Percentiles rank a stretch among this genome's conserved stretches.
These are phyloP conservation scores for Anagyrus pseudococci DNA, from an alignment of 2,888 invertebrate species.

Conservation along the genomic window DNA sequence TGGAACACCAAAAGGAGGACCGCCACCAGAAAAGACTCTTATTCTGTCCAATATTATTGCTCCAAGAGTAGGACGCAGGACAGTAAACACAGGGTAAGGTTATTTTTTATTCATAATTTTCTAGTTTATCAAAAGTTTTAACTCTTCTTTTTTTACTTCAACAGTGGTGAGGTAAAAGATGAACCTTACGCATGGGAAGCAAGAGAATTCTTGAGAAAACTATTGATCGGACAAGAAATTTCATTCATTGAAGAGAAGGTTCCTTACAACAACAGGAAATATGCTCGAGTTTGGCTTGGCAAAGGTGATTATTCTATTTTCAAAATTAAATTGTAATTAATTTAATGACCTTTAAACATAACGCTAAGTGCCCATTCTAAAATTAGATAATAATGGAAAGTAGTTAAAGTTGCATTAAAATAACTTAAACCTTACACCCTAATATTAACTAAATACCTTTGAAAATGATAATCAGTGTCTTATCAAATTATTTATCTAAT, in stretches of 20 bases:
- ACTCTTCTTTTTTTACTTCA: not conserved
- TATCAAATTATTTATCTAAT: too few relatives aligned
- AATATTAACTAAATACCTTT: too few relatives aligned
- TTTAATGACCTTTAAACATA: slow-evolving; percentile 8
- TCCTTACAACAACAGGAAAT: slow-evolving; percentile 83
- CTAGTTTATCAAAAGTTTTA: not conserved
- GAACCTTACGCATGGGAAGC: slow-evolving; percentile 99
- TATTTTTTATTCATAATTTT: not conserved
- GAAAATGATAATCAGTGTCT: too few relatives aligned
- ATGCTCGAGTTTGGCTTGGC: slow-evolving; percentile 86
- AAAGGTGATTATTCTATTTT: slow-evolving; percentile 67
- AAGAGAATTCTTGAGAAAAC: slow-evolving; percentile 91
- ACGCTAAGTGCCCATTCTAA: slow-evolving; percentile 7
- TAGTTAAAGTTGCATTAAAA: not conserved
- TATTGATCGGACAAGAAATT: slow-evolving; percentile 90
- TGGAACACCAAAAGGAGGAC: slow-evolving; percentile 81
- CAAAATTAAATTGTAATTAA: not conserved
- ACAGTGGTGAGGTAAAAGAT: slow-evolving; percentile 74
- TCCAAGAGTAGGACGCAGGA: slow-evolving; percentile 86
- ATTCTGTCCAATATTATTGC: slow-evolving; percentile 90
- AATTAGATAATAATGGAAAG: slow-evolving; percentile 7
- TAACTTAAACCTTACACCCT: not conserved
- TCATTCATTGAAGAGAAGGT: slow-evolving; percentile 85
- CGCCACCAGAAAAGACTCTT: slow-evolving; percentile 90
- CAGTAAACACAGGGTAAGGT: slow-evolving; percentile 64